Evolutionary conservation across 2,113 vertebrate genomes (phyloP).

Genomic region (Willisornis vidua): DNA sequence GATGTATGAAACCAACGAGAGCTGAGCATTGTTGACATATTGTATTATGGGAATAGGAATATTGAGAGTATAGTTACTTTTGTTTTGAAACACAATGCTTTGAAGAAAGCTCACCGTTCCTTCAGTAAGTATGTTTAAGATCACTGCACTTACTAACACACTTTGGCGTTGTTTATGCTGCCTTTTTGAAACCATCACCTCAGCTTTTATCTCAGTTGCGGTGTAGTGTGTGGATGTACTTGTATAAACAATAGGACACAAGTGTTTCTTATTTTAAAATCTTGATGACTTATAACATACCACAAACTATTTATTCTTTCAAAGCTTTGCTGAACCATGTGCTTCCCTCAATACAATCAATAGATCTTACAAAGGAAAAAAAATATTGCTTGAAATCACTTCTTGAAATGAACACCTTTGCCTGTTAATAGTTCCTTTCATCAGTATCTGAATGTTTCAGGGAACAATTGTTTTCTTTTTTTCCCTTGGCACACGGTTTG

Average conservation of each 20-base stretch:
- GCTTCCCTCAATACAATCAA: background rate
- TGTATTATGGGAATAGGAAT: background rate
- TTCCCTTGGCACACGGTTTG: background rate
- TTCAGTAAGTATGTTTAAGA: background rate
- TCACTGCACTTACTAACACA: background rate
- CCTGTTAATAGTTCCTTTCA: background rate
- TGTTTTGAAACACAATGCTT: background rate
- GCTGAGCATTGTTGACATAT: background rate
- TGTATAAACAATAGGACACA: constrained; percentile 25
- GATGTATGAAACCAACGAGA: background rate
- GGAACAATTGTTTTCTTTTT: background rate
- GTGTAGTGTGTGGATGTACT: constrained; percentile 1
- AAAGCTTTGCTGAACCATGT: background rate
- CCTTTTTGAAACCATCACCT: background rate
- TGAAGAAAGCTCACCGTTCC: background rate
- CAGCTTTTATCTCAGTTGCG: constrained; percentile 2
- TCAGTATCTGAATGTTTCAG: background rate
- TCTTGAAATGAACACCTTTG: background rate
- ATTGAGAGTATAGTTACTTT: background rate
- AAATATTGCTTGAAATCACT: background rate
- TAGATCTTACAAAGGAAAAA: background rate
- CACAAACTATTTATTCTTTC: background rate
- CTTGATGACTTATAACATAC: constrained; percentile 30
- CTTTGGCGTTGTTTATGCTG: background rate
- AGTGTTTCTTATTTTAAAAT: constrained; percentile 53